Evolutionary conservation across 2,888 invertebrate species (phyloP).

Genomic region (Timema podura): DNA sequence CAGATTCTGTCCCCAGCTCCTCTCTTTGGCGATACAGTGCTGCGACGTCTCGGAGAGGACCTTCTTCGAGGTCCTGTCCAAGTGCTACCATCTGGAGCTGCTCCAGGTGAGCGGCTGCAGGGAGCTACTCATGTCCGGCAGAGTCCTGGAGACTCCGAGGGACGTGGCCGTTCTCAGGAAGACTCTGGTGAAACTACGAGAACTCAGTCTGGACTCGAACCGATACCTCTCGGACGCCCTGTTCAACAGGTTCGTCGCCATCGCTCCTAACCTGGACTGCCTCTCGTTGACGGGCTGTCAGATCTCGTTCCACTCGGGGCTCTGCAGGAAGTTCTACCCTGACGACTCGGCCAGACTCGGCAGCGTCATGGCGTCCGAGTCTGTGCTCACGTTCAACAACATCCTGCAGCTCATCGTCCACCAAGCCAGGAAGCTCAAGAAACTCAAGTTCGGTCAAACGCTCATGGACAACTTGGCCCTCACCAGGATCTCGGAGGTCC

Average conservation of each 20-base stretch:
- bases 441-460: constrained; percentile 62
- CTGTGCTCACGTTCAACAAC: constrained; percentile 67
- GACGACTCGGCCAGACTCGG: constrained; percentile 32
- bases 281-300: constrained; percentile 64
- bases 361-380: constrained; percentile 53
- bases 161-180: constrained; percentile 49
- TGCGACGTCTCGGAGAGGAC: constrained; percentile 63
- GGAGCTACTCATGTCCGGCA: constrained; percentile 70
- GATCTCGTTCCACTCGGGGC: constrained; percentile 65
- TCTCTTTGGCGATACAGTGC: constrained; percentile 52
- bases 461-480: constrained; percentile 62
- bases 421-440: constrained; percentile 53
- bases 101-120: constrained; percentile 56
- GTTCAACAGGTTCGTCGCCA: constrained; percentile 59
- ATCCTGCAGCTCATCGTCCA: constrained; percentile 54
- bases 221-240: constrained; percentile 72
- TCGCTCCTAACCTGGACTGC: constrained; percentile 56
- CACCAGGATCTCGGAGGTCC: constrained; percentile 51
- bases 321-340: constrained; percentile 65
- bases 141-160: constrained; percentile 57
- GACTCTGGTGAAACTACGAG: constrained; percentile 52
- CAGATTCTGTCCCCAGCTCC: constrained; percentile 54
- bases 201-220: constrained; percentile 60
- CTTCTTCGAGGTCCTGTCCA: constrained; percentile 55
- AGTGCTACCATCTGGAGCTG: constrained; percentile 53